Percentiles rank a stretch among this genome's conserved stretches.
phyloP scores from a whole-genome alignment of 1,140 invertebrate genomes.

The Drosophila seguyi region DNA sequence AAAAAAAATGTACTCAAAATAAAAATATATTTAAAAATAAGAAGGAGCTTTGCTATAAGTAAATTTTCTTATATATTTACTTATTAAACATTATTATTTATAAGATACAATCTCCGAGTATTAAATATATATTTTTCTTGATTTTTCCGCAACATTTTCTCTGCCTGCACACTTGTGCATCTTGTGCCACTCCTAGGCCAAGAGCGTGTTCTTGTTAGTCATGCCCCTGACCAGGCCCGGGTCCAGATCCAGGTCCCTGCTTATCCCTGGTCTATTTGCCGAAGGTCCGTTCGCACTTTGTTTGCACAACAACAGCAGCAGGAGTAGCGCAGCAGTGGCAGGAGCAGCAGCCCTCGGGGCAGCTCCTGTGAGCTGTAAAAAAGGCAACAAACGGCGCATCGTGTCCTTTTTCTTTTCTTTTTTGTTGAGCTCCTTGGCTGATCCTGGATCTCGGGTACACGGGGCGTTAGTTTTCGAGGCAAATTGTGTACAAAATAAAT shows the following conservation, averaged over 20 bases:
- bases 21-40: too few species aligned
- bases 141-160: background rate
- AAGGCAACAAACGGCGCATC: conserved; percentile 51
- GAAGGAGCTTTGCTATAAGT: background rate
- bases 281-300: conserved; percentile 50
- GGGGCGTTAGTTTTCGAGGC: conserved; percentile 53
- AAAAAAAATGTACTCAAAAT: background rate
- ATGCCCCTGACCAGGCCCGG: conserved; percentile 12
- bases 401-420: conserved; percentile 49
- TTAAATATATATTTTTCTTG: conserved; percentile 3
- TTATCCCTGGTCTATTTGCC: conserved; percentile 37
- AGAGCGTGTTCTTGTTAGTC: conserved; percentile 35
- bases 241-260: background rate
- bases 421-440: conserved; percentile 24
- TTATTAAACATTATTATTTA: background rate
- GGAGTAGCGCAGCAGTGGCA: background rate
- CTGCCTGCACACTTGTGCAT: conserved; percentile 20
- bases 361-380: conserved; percentile 56
- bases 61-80: background rate
- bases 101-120: too few species aligned
- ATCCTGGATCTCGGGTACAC: conserved; percentile 29
- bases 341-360: conserved; percentile 1
- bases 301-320: conserved; percentile 51
- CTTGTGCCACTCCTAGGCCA: conserved; percentile 1
- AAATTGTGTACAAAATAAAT: conserved; percentile 83